Percentiles rank a stretch among this genome's conserved stretches.
phyloP scores from a whole-genome alignment of 2,113 vertebrate genomes.

The Pristiophorus japonicus region DNA sequence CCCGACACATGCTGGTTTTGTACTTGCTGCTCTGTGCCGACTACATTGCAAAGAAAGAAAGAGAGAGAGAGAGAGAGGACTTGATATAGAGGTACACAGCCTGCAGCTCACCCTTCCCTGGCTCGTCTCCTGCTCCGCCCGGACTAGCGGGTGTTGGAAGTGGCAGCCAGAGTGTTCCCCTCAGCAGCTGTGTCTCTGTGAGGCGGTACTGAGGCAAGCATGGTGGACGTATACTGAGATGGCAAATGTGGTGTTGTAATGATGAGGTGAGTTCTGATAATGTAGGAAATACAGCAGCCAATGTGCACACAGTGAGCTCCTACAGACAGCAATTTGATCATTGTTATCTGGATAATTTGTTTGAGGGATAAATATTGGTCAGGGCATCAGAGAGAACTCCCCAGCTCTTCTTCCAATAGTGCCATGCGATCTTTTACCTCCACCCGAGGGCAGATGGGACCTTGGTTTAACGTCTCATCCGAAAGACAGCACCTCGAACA shows the following conservation, averaged over 20 bases:
- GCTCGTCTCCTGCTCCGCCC: not conserved
- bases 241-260: not conserved
- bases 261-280: not conserved
- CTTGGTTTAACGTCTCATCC: too few species aligned
- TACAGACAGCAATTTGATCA: not conserved
- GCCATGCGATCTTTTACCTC: too few species aligned
- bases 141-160: not conserved
- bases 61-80: not conserved
- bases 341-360: not conserved
- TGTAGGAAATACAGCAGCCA: not conserved
- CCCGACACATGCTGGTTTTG: slow-evolving; percentile 97
- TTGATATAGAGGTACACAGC: not conserved
- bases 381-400: too few species aligned
- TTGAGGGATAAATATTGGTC: not conserved
- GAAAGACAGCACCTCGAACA: too few species aligned
- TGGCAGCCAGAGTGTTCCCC: not conserved
- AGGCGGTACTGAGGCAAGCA: not conserved
- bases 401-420: too few species aligned
- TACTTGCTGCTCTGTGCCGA: slow-evolving; percentile 98
- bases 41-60: slow-evolving; percentile 53
- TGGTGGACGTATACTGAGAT: too few species aligned
- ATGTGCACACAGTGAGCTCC: not conserved
- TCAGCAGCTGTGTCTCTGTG: not conserved
- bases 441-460: too few species aligned
- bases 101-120: not conserved